Conservation (phyloP, 2,888 invertebrate genomes). For the Diarsia brunnea region DNA sequence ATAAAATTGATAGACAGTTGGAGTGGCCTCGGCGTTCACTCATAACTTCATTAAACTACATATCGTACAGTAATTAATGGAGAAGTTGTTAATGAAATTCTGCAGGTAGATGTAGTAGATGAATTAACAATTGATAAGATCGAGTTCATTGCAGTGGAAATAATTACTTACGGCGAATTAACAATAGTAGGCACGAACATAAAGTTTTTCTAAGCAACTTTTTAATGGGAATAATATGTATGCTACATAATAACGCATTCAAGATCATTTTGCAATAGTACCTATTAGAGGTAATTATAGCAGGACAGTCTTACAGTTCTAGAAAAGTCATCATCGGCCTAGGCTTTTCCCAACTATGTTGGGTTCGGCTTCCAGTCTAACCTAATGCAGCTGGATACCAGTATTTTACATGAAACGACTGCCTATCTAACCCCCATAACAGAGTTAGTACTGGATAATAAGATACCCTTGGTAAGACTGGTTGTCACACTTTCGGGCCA, state of each 20-base stretch:
- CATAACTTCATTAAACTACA: constrained; percentile 41
- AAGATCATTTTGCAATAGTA: not conserved
- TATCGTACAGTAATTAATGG: constrained; percentile 23
- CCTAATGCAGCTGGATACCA: no score
- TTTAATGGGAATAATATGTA: not conserved
- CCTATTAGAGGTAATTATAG: not conserved
- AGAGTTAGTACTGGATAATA: no score
- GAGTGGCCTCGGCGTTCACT: constrained; percentile 26
- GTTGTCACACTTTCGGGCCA: no score
- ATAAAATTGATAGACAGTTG: constrained; percentile 15
- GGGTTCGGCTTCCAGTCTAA: no score
- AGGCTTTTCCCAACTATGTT: no score
- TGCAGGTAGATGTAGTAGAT: constrained; percentile 27
- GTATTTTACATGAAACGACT: no score
- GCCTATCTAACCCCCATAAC: no score
- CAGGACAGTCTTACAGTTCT: not conserved
- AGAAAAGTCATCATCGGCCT: not conserved
- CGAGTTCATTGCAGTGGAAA: constrained; percentile 10
- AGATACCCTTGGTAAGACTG: no score
- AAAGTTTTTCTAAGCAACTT: not conserved
- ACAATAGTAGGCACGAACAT: not conserved
- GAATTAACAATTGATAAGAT: constrained; percentile 30
- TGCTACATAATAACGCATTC: not conserved
- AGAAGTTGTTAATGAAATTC: constrained; percentile 45
- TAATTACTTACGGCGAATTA: constrained; percentile 27